Conservation (phyloP, 2,113 vertebrate species). For the Paraplagusia blochii region DNA sequence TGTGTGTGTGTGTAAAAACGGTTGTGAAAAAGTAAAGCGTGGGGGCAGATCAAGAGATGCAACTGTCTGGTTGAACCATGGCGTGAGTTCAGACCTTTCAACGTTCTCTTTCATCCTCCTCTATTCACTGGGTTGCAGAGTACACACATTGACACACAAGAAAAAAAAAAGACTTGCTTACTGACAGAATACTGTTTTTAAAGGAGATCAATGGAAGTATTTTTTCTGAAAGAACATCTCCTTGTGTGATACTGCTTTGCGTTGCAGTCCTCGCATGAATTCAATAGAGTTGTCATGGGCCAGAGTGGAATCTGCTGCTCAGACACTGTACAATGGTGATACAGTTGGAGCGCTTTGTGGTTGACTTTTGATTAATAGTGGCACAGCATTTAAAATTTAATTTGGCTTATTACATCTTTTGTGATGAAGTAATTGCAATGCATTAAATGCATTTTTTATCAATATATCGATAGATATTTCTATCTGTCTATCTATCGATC, state of each 20-base stretch:
- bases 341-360: not conserved
- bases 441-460: no score
- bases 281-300: conserved; percentile 1
- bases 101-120: conserved; percentile 63
- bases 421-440: no score
- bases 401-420: not conserved
- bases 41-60: conserved; percentile 60
- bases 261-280: conserved; percentile 7
- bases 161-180: conserved; percentile 41
- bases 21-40: conserved; percentile 30
- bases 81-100: conserved; percentile 54
- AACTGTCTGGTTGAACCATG: conserved; percentile 58
- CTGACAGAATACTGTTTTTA: conserved; percentile 40
- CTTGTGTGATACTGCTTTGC: conserved; percentile 16
- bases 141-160: conserved; percentile 37
- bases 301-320: conserved; percentile 13
- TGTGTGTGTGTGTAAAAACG: conserved; percentile 9
- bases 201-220: conserved; percentile 51
- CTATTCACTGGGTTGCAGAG: conserved; percentile 50
- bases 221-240: conserved; percentile 45
- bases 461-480: no score
- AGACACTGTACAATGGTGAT: conserved; percentile 6
- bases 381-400: not conserved
- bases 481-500: no score
- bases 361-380: not conserved